A percentile compares a stretch with the other conserved stretches of the same genome.
Conservation (phyloP, 2,888 invertebrate species). For the Eugnorisma glareosa region DNA sequence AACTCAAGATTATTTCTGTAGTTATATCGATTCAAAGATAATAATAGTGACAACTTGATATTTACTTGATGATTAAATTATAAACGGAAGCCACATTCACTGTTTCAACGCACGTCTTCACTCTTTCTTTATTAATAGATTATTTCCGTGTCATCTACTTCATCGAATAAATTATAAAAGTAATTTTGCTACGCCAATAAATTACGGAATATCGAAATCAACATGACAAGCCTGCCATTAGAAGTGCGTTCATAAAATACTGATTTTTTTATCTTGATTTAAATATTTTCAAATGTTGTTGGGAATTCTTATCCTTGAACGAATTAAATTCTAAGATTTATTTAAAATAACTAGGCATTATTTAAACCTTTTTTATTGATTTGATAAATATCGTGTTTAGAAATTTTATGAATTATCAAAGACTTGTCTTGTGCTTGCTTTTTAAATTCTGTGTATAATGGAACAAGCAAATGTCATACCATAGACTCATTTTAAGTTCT, state of each 20-base stretch:
- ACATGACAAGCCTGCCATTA: slow-evolving; percentile 86
- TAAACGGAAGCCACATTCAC: slow-evolving; percentile 33
- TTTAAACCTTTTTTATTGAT: neutral
- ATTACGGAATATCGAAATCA: slow-evolving; percentile 78
- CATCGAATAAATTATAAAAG: slow-evolving; percentile 60
- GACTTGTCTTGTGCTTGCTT: neutral
- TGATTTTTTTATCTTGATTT: neutral
- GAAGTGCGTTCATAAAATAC: slow-evolving; percentile 73
- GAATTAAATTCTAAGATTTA: neutral
- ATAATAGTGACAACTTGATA: slow-evolving; percentile 71
- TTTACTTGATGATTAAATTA: slow-evolving; percentile 58
- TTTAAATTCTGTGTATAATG: slow-evolving; percentile 30
- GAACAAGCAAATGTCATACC: slow-evolving; percentile 35
- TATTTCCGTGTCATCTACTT: slow-evolving; percentile 49
- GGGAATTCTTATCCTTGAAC: too few species aligned
- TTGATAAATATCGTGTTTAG: neutral
- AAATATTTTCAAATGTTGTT: neutral
- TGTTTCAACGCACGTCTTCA: slow-evolving; percentile 32
- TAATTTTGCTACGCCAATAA: slow-evolving; percentile 69
- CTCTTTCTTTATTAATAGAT: slow-evolving; percentile 37
- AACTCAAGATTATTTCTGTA: slow-evolving; percentile 80
- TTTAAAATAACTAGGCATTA: neutral
- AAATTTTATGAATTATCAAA: neutral
- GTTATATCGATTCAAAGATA: slow-evolving; percentile 85
- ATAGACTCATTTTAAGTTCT: slow-evolving; percentile 18